These are phyloP conservation scores for Petroica traversi DNA, from an alignment of 2,113 vertebrate species.

Conservation along the genomic window DNA sequence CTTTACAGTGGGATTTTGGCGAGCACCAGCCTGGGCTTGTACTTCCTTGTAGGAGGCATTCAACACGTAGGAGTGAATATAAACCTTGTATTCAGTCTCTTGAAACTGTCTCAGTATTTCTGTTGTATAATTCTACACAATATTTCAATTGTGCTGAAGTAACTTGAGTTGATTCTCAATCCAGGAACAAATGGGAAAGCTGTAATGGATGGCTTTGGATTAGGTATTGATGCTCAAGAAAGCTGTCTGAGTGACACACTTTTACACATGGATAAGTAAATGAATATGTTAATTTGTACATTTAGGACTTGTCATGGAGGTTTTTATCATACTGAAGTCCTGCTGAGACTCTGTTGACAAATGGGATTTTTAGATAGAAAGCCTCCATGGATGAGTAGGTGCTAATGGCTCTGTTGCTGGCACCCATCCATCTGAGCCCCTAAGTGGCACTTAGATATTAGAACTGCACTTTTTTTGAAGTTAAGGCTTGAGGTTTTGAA, in stretches of 20 bases:
- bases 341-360: neutral
- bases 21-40: neutral
- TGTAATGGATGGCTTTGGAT: neutral
- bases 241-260: neutral
- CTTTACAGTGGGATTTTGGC: neutral
- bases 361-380: neutral
- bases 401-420: neutral
- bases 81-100: neutral
- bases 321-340: neutral
- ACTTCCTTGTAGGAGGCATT: neutral
- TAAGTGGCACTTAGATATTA: neutral
- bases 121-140: neutral
- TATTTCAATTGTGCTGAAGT: neutral
- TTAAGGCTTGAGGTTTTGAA: neutral
- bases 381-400: neutral
- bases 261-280: neutral
- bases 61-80: neutral
- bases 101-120: neutral
- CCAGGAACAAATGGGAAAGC: neutral
- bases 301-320: neutral
- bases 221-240: neutral
- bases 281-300: neutral
- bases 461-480: neutral
- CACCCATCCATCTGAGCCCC: neutral
- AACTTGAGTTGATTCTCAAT: neutral